A percentile compares a stretch with the other conserved stretches of the same genome.
Evolutionary conservation across 2,113 vertebrate species (phyloP).

Genomic region (Onychorhynchus coronatus): DNA sequence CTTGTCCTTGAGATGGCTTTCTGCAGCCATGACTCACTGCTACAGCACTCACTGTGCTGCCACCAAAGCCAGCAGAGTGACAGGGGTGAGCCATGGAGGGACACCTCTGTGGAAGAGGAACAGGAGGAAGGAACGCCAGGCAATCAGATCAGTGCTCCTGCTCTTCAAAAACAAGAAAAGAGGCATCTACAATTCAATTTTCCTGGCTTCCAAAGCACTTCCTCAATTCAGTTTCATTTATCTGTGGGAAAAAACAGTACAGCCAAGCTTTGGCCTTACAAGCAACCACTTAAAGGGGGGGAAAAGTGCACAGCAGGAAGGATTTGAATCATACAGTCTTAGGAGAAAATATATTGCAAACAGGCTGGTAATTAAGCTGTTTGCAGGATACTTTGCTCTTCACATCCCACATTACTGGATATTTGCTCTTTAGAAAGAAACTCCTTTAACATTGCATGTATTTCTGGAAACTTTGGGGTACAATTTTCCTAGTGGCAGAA

Average conservation of each 20-base stretch:
- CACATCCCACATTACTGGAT: not conserved
- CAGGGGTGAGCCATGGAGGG: not conserved
- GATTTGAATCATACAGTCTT: not conserved
- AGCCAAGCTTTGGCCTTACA: not conserved
- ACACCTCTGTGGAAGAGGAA: not conserved
- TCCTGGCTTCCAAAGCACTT: not conserved
- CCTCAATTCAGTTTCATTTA: not conserved
- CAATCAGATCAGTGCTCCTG: not conserved
- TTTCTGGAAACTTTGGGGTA: not conserved
- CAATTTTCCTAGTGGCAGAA: not conserved
- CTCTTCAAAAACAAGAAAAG: not conserved
- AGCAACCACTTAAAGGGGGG: not conserved
- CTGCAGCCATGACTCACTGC: conserved; percentile 52
- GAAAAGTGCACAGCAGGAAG: not conserved
- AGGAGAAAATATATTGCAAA: not conserved
- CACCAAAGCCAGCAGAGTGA: not conserved
- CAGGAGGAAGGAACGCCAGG: not conserved
- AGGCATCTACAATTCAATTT: not conserved
- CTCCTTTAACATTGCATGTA: not conserved
- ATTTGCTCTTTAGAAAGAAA: not conserved
- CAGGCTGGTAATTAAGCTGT: not conserved
- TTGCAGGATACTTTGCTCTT: not conserved
- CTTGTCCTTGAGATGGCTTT: conserved; percentile 52
- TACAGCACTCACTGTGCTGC: not conserved
- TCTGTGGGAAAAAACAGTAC: not conserved